Percentiles rank a stretch among this genome's conserved stretches.
phyloP scores from a whole-genome alignment of 2,113 vertebrate species.

The Microtus pennsylvanicus region DNA sequence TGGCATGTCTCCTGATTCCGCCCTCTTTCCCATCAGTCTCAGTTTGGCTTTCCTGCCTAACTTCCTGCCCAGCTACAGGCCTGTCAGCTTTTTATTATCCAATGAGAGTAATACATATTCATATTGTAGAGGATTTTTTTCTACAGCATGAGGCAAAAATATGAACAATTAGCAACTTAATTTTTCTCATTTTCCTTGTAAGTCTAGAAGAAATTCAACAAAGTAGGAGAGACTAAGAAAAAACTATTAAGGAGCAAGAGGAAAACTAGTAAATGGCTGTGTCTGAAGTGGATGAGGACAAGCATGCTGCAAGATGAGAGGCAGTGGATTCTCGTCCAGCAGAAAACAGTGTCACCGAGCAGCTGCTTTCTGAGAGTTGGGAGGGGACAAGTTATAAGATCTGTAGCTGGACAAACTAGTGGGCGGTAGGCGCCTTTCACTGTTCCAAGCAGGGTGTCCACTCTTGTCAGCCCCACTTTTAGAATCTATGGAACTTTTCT shows the following conservation, averaged over 20 bases:
- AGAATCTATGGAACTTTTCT: background rate
- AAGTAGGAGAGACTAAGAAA: background rate
- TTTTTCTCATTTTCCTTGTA: conserved; percentile 14
- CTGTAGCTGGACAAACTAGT: background rate
- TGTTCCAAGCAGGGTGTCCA: too few relatives aligned
- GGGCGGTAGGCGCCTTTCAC: background rate
- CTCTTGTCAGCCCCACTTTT: background rate
- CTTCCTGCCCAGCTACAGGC: too few relatives aligned
- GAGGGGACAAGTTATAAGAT: background rate
- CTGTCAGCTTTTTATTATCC: too few relatives aligned
- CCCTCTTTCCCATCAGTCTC: too few relatives aligned
- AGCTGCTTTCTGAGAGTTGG: background rate
- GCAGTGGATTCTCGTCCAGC: background rate
- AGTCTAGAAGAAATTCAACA: background rate
- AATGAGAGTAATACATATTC: too few relatives aligned
- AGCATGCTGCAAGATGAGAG: background rate
- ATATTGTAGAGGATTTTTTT: too few relatives aligned
- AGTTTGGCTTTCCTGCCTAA: too few relatives aligned
- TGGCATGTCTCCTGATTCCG: too few relatives aligned
- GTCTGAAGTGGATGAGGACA: background rate
- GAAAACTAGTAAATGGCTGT: background rate
- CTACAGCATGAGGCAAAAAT: background rate
- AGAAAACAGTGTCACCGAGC: background rate
- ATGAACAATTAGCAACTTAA: background rate
- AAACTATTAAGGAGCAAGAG: background rate